Percentiles rank a stretch among this genome's conserved stretches.
Conservation (phyloP, 1,140 invertebrate species). For the Theocolax elegans region DNA sequence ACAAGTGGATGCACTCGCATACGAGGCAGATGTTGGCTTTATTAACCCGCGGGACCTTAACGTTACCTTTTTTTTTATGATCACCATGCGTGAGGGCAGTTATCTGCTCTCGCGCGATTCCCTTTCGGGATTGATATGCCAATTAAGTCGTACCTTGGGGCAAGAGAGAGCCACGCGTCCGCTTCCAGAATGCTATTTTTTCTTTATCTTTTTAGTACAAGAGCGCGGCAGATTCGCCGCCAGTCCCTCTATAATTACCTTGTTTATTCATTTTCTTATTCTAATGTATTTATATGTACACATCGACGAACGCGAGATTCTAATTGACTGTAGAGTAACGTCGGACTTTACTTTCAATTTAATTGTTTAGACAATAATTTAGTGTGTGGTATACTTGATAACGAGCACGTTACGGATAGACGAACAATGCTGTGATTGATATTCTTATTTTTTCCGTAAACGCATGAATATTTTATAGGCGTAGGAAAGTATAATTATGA, state of each 20-base stretch:
- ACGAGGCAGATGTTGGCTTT: slow-evolving; percentile 49
- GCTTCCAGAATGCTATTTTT: not conserved
- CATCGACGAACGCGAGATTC: slow-evolving; percentile 23
- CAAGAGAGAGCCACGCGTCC: slow-evolving; percentile 42
- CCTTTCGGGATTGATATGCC: slow-evolving; percentile 55
- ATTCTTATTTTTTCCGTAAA: slow-evolving; percentile 1
- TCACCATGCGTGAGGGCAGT: slow-evolving; percentile 40
- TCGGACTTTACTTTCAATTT: slow-evolving; percentile 13
- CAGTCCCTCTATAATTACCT: slow-evolving; percentile 43
- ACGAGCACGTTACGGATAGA: slow-evolving; percentile 17
- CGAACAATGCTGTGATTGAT: slow-evolving; percentile 27
- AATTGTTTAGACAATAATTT: slow-evolving; percentile 31
- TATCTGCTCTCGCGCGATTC: slow-evolving; percentile 46
- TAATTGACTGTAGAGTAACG: slow-evolving; percentile 19
- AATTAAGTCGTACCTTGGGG: slow-evolving; percentile 55
- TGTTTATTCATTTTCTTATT: slow-evolving; percentile 42
- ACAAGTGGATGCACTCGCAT: too few relatives aligned
- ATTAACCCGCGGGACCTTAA: slow-evolving; percentile 53
- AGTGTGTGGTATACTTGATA: slow-evolving; percentile 3
- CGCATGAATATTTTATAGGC: too few relatives aligned
- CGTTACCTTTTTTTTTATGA: slow-evolving; percentile 36
- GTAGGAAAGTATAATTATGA: too few relatives aligned
- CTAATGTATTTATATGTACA: too few relatives aligned
- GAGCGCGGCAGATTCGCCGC: not conserved
- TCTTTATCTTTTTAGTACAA: not conserved